These are phyloP conservation scores for Drosophila neonasuta DNA, from an alignment of 2,888 invertebrate species.

Conservation along the genomic window DNA sequence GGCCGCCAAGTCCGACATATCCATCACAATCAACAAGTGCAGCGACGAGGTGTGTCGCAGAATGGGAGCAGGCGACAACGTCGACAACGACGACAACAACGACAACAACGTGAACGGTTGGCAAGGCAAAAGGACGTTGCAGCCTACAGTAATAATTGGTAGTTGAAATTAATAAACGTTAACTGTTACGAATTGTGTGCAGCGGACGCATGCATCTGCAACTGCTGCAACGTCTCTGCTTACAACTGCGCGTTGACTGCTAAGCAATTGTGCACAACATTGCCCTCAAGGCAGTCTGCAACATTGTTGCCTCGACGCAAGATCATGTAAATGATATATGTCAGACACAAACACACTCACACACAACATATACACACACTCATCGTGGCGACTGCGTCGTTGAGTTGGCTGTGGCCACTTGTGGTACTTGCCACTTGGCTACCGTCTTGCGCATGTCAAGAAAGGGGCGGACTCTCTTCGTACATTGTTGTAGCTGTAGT, in stretches of 20 bases:
- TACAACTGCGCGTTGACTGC: slow-evolving; percentile 6
- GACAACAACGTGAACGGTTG: neutral
- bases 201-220: slow-evolving; percentile 50
- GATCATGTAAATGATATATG: slow-evolving; percentile 60
- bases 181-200: slow-evolving; percentile 73
- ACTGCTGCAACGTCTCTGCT: slow-evolving; percentile 5
- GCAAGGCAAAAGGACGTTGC: slow-evolving; percentile 49
- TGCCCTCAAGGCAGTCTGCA: slow-evolving; percentile 56
- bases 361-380: neutral
- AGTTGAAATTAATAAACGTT: slow-evolving; percentile 76
- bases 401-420: slow-evolving; percentile 47
- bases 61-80: slow-evolving; percentile 3
- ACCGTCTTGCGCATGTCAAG: slow-evolving; percentile 63
- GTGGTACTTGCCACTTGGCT: slow-evolving; percentile 33
- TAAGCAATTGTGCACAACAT: slow-evolving; percentile 62
- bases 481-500: slow-evolving; percentile 16
- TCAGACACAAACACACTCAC: slow-evolving; percentile 19
- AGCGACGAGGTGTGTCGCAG: slow-evolving; percentile 12
- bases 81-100: neutral
- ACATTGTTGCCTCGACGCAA: slow-evolving; percentile 61
- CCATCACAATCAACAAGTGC: slow-evolving; percentile 72
- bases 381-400: slow-evolving; percentile 46
- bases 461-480: slow-evolving; percentile 43
- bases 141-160: slow-evolving; percentile 62
- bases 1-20: slow-evolving; percentile 48